These are phyloP conservation scores for Halocaridina rubra DNA, from an alignment of 2,888 invertebrate genomes.

Conservation along the genomic window DNA sequence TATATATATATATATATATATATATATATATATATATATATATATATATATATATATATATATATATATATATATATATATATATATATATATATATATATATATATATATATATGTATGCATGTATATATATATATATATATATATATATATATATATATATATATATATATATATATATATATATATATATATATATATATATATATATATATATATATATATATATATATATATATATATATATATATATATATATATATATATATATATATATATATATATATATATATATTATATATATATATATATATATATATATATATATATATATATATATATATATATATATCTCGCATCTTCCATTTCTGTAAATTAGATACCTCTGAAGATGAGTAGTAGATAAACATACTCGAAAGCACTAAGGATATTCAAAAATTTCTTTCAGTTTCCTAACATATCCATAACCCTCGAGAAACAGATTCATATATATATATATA, in stretches of 20 bases:
- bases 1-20: not conserved
- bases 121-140: slow-evolving; percentile 1
- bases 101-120: not conserved
- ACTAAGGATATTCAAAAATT: no score
- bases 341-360: no score
- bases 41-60: not conserved
- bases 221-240: not conserved
- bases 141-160: not conserved
- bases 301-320: not conserved
- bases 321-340: not conserved
- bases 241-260: not conserved
- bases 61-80: not conserved
- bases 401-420: no score
- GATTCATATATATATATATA: no score
- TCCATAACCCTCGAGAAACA: no score
- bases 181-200: not conserved
- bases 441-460: no score
- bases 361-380: no score
- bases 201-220: not conserved
- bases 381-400: no score
- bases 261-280: not conserved
- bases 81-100: not conserved
- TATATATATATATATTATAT: not conserved
- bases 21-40: slow-evolving; percentile 7
- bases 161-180: not conserved